Conservation (phyloP, 1,140 invertebrate genomes). For the Plectus sambesii region DNA sequence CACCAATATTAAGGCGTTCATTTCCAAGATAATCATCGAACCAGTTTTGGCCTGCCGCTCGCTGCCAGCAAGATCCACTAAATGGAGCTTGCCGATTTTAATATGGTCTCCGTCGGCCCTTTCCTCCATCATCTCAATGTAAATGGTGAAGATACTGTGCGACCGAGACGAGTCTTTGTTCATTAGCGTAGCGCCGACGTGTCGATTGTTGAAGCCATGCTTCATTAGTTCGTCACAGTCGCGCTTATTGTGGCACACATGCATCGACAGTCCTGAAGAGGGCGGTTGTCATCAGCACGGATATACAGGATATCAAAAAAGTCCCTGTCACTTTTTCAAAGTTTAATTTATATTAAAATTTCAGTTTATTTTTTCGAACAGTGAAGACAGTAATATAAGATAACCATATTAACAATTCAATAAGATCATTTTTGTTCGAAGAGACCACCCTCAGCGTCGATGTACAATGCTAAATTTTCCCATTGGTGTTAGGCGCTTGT, state of each 20-base stretch:
- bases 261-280: conserved; percentile 56
- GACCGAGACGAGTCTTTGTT: conserved; percentile 66
- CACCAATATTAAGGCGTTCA: conserved; percentile 1
- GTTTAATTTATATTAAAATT: too few species aligned
- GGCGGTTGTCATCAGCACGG: not conserved
- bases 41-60: conserved; percentile 52
- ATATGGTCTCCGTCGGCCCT: conserved; percentile 53
- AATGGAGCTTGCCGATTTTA: conserved; percentile 67
- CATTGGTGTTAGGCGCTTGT: too few species aligned
- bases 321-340: too few species aligned
- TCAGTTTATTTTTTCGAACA: too few species aligned
- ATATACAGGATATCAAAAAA: conserved; percentile 5
- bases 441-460: too few species aligned
- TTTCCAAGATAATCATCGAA: conserved; percentile 34
- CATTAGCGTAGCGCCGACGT: conserved; percentile 68
- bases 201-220: conserved; percentile 61
- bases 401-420: too few species aligned
- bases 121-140: conserved; percentile 63
- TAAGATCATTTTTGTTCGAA: too few species aligned
- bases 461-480: too few species aligned
- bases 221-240: conserved; percentile 65
- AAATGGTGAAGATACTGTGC: conserved; percentile 82
- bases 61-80: conserved; percentile 62
- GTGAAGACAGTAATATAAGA: too few species aligned
- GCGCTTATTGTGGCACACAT: conserved; percentile 62